phyloP scores from a whole-genome alignment of 2,888 invertebrate genomes.

The Orchesella flavescens region DNA sequence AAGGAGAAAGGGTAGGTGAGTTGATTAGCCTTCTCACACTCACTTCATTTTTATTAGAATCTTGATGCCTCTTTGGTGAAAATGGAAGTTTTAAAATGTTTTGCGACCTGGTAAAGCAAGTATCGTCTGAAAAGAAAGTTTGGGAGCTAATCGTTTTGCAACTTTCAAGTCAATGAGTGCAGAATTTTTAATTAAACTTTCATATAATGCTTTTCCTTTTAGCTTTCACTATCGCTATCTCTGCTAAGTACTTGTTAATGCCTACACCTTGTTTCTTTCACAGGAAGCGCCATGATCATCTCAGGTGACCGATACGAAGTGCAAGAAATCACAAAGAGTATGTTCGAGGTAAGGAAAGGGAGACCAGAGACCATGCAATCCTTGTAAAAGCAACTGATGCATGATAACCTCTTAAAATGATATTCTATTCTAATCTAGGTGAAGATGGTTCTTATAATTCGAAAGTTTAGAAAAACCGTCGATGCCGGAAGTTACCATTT shows the following conservation, averaged over 20 bases:
- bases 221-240: too few species aligned
- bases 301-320: constrained; percentile 87
- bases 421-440: too few species aligned
- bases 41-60: background rate
- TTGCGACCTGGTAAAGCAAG: background rate
- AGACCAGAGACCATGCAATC: constrained; percentile 85
- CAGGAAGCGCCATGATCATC: constrained; percentile 81
- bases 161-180: too few species aligned
- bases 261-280: background rate
- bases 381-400: constrained; percentile 83
- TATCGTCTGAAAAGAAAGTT: too few species aligned
- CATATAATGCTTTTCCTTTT: too few species aligned
- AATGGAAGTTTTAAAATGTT: constrained; percentile 3
- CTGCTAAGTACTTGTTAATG: background rate
- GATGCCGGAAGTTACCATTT: too few species aligned
- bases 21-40: background rate
- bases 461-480: too few species aligned
- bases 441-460: too few species aligned
- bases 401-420: too few species aligned
- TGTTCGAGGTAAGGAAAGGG: constrained; percentile 88
- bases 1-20: background rate
- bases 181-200: constrained; percentile 34
- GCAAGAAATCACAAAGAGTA: constrained; percentile 81
- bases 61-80: constrained; percentile 1
- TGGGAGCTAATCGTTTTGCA: too few species aligned